Evolutionary conservation across 1,140 invertebrate genomes (phyloP).

Genomic region (Sitophilus oryzae): DNA sequence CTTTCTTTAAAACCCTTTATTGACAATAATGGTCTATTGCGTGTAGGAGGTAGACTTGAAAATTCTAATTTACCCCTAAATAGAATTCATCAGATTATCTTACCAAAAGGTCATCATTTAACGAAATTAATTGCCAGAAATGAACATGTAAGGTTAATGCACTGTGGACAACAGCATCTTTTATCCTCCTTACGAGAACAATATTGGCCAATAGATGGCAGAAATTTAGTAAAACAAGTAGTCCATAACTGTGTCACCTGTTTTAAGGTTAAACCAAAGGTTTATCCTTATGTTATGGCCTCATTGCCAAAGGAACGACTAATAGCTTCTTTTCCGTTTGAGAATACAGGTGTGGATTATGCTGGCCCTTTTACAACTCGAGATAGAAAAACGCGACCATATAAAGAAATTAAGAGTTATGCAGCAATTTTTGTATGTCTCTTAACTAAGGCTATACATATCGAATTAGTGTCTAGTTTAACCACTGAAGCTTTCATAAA

Average conservation of each 20-base stretch:
- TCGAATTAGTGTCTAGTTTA: slow-evolving; percentile 33
- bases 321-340: too few species aligned
- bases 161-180: background rate
- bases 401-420: background rate
- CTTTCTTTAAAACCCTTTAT: slow-evolving; percentile 11
- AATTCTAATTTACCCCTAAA: slow-evolving; percentile 1
- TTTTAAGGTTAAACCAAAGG: slow-evolving; percentile 11
- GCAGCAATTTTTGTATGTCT: slow-evolving; percentile 5
- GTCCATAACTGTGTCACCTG: slow-evolving; percentile 5
- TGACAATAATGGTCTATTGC: background rate
- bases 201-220: background rate
- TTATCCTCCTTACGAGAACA: background rate
- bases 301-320: too few species aligned
- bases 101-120: slow-evolving; percentile 3
- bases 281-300: too few species aligned
- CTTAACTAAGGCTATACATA: slow-evolving; percentile 31
- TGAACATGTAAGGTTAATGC: slow-evolving; percentile 2
- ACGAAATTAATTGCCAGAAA: slow-evolving; percentile 3
- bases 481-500: slow-evolving; percentile 32
- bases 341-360: too few species aligned
- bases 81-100: slow-evolving; percentile 6
- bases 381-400: too few species aligned
- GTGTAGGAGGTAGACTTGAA: slow-evolving; percentile 9
- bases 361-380: too few species aligned
- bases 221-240: background rate